A percentile compares a stretch with the other conserved stretches of the same genome.
phyloP scores from a whole-genome alignment of 2,888 invertebrate genomes.

The Sepiola atlantica region DNA sequence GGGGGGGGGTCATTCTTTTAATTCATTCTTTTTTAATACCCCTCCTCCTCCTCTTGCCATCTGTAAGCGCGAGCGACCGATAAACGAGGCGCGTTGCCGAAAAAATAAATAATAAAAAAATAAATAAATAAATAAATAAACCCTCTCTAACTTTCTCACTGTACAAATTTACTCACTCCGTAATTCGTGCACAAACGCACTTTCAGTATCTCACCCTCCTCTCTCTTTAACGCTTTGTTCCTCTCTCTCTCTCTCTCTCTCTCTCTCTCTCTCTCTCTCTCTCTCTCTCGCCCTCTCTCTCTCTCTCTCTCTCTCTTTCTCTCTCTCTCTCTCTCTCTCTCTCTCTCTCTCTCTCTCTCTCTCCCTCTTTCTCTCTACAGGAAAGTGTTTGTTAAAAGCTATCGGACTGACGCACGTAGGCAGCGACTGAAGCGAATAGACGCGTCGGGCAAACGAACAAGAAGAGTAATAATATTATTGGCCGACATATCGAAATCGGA shows the following conservation, averaged over 20 bases:
- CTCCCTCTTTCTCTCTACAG: not conserved
- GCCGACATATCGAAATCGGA: not conserved
- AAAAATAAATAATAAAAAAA: too few species aligned
- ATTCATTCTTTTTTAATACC: too few species aligned
- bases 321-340: not conserved
- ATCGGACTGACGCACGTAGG: conserved; percentile 21
- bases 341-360: not conserved
- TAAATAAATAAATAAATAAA: not conserved
- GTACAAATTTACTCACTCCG: not conserved
- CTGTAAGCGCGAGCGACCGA: not conserved
- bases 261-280: not conserved
- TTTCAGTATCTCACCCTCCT: not conserved
- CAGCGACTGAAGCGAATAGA: not conserved
- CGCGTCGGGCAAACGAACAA: not conserved
- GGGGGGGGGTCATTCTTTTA: too few species aligned
- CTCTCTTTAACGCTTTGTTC: too few species aligned
- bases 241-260: not conserved
- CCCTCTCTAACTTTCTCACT: conserved; percentile 32
- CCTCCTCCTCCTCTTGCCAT: not conserved
- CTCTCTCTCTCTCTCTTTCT: not conserved
- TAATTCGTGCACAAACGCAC: not conserved
- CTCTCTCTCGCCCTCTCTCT: not conserved
- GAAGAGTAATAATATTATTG: not conserved
- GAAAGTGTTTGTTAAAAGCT: conserved; percentile 11
- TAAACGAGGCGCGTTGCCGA: not conserved